Evolutionary conservation across 1,140 invertebrate genomes (phyloP).

Genomic region (Metaphire vulgaris): DNA sequence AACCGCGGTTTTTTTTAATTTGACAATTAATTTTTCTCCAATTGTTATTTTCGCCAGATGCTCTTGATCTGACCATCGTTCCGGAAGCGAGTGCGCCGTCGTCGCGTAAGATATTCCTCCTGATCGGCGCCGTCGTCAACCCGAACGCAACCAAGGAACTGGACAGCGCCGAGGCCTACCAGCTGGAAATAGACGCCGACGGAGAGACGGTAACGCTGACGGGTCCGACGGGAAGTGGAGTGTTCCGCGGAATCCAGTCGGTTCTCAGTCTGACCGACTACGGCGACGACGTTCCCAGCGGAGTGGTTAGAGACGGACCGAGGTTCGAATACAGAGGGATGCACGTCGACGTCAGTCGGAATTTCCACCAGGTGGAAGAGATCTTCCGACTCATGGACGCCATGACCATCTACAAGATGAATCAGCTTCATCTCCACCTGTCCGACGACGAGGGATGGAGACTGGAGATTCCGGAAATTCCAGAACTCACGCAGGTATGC

Average conservation of each 20-base stretch:
- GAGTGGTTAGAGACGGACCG: slow-evolving; percentile 6
- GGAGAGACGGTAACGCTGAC: slow-evolving; percentile 29
- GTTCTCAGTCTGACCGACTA: slow-evolving; percentile 33
- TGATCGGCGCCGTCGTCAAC: neutral
- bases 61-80: neutral
- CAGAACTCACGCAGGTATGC: slow-evolving; percentile 44
- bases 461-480: slow-evolving; percentile 41
- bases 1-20: too few species aligned
- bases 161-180: slow-evolving; percentile 30
- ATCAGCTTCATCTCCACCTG: slow-evolving; percentile 47
- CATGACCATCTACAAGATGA: slow-evolving; percentile 47
- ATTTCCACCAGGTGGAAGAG: slow-evolving; percentile 28
- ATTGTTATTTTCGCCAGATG: neutral
- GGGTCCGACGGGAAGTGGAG: slow-evolving; percentile 32
- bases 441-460: slow-evolving; percentile 50
- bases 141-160: neutral
- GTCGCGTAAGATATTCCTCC: neutral
- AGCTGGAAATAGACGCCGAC: slow-evolving; percentile 25
- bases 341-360: slow-evolving; percentile 7
- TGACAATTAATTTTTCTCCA: too few species aligned
- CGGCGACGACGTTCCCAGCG: slow-evolving; percentile 14
- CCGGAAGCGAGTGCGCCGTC: neutral
- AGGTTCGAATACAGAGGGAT: slow-evolving; percentile 19
- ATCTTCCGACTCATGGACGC: slow-evolving; percentile 37
- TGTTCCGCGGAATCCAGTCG: slow-evolving; percentile 39